Evolutionary conservation across 2,888 invertebrate genomes (phyloP).

Genomic region (Temnothorax rugatulus): DNA sequence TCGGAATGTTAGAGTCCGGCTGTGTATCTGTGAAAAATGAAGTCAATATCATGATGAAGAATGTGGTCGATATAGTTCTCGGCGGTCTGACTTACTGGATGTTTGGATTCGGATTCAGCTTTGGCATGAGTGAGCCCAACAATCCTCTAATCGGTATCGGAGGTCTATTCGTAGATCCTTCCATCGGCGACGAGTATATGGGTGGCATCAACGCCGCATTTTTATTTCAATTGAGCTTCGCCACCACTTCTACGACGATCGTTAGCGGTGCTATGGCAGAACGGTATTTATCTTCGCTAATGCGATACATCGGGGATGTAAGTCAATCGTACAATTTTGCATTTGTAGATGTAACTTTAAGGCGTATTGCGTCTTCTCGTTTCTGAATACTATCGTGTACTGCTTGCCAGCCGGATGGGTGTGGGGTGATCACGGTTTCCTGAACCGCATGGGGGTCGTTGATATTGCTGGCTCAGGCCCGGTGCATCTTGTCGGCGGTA

Average conservation of each 20-base stretch:
- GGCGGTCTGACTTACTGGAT: constrained; percentile 98
- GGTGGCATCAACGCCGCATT: constrained; percentile 96
- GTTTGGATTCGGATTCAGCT: constrained; percentile 97
- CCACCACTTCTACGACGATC: constrained; percentile 96
- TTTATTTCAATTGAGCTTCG: constrained; percentile 96
- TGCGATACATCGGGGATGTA: not conserved
- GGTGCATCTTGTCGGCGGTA: constrained; percentile 94
- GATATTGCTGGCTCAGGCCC: constrained; percentile 97
- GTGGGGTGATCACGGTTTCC: constrained; percentile 95
- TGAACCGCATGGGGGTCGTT: constrained; percentile 93
- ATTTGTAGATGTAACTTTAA: constrained; percentile 93
- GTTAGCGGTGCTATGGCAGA: constrained; percentile 98
- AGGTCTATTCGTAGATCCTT: constrained; percentile 92
- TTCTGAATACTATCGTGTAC: constrained; percentile 95
- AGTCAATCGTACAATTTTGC: not conserved
- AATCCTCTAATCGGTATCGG: constrained; percentile 95
- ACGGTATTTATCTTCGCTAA: constrained; percentile 87
- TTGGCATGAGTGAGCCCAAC: constrained; percentile 91
- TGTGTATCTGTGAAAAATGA: constrained; percentile 97
- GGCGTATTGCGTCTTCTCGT: constrained; percentile 96
- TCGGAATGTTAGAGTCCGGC: constrained; percentile 97
- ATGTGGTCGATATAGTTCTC: constrained; percentile 96
- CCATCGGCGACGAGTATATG: constrained; percentile 91
- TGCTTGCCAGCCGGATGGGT: constrained; percentile 98
- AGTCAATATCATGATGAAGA: constrained; percentile 99